phyloP scores from a whole-genome alignment of 1,140 invertebrate species.

The Drosophila nannoptera region DNA sequence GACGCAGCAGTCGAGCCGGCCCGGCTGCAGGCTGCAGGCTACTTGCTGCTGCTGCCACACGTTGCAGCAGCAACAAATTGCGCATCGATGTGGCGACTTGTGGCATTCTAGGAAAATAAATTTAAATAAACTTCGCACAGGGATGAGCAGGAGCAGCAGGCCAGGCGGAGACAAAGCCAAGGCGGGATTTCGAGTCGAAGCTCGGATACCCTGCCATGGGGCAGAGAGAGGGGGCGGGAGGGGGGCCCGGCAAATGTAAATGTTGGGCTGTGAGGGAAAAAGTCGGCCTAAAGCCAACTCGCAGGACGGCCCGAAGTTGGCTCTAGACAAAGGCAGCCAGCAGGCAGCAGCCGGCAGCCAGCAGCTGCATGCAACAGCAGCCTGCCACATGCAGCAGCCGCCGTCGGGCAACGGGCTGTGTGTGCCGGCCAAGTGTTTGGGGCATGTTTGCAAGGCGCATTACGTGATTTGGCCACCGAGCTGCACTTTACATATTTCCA shows the following conservation, averaged over 20 bases:
- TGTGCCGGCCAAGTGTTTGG: constrained; percentile 65
- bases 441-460: constrained; percentile 74
- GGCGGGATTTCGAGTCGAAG: too few relatives aligned
- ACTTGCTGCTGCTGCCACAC: constrained; percentile 11
- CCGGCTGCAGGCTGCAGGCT: constrained; percentile 26
- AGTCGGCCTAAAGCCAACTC: neutral
- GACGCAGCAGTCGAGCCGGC: constrained; percentile 52
- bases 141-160: neutral
- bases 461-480: constrained; percentile 69
- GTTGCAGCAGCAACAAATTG: constrained; percentile 65
- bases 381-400: constrained; percentile 2
- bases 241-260: constrained; percentile 7
- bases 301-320: neutral
- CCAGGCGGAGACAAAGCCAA: too few relatives aligned
- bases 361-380: neutral
- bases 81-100: constrained; percentile 73
- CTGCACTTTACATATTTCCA: constrained; percentile 60
- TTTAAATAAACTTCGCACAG: constrained; percentile 65
- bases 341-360: constrained; percentile 1
- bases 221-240: too few relatives aligned
- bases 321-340: neutral
- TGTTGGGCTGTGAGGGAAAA: neutral
- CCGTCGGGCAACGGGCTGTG: neutral
- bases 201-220: too few relatives aligned
- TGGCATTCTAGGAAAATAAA: constrained; percentile 77